Percentiles rank a stretch among this genome's conserved stretches.
These are phyloP conservation scores for Melinopterus prodromus DNA, from an alignment of 2,888 invertebrate genomes.

Conservation along the genomic window DNA sequence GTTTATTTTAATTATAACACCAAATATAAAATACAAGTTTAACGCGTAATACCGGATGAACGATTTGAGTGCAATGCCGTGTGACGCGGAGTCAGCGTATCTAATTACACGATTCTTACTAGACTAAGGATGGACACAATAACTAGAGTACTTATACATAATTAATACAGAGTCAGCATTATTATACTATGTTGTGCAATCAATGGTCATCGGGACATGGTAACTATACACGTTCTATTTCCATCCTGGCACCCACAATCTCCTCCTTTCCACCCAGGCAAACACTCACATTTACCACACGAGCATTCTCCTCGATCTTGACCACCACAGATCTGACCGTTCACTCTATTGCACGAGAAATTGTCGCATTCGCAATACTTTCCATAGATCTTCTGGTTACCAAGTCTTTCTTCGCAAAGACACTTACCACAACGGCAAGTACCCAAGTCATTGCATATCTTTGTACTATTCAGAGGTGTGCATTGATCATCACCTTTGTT, in stretches of 20 bases:
- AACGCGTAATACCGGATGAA: no score
- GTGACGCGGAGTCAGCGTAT: no score
- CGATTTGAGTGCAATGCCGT: no score
- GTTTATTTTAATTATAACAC: no score
- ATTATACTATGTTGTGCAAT: no score
- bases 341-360: slow-evolving; percentile 71
- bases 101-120: no score
- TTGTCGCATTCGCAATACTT: slow-evolving; percentile 81
- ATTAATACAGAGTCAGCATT: no score
- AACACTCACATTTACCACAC: slow-evolving; percentile 71
- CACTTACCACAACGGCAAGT: slow-evolving; percentile 71
- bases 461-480: slow-evolving; percentile 49
- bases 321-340: slow-evolving; percentile 63
- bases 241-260: slow-evolving; percentile 70
- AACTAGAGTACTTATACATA: no score
- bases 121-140: no score
- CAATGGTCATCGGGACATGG: no score
- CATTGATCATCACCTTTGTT: slow-evolving; percentile 52
- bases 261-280: slow-evolving; percentile 67
- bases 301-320: slow-evolving; percentile 65
- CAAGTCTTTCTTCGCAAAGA: slow-evolving; percentile 56
- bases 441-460: slow-evolving; percentile 68
- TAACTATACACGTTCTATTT: slow-evolving; percentile 62
- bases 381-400: slow-evolving; percentile 61
- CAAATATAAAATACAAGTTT: no score